Conservation (phyloP, 2,888 invertebrate species). For the Alviniconcha strummeri region DNA sequence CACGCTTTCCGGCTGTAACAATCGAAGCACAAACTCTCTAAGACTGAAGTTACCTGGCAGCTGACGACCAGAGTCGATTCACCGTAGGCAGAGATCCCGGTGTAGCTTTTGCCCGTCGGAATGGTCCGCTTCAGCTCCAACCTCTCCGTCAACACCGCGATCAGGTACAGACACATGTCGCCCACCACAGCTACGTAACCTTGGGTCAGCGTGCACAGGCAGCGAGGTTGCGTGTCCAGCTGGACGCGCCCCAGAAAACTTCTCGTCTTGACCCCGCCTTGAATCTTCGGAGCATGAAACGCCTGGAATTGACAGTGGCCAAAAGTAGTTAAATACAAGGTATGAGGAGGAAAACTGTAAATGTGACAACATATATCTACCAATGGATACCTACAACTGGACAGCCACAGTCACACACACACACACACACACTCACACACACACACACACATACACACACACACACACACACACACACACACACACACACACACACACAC, state of each 20-base stretch:
- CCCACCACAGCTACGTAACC: constrained; percentile 31
- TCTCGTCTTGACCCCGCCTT: not conserved
- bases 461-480: no score
- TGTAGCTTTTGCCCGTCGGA: constrained; percentile 33
- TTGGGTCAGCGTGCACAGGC: constrained; percentile 24
- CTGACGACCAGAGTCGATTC: constrained; percentile 29
- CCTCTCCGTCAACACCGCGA: constrained; percentile 19
- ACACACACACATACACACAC: no score
- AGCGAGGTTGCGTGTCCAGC: constrained; percentile 33
- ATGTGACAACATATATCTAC: not conserved
- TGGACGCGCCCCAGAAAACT: constrained; percentile 12
- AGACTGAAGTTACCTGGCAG: not conserved
- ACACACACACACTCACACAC: no score
- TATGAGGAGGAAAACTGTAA: no score
- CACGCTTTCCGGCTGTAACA: no score
- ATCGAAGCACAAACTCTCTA: no score
- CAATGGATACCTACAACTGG: not conserved
- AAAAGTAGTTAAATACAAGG: no score
- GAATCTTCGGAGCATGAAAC: not conserved
- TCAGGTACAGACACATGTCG: constrained; percentile 26
- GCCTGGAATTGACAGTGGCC: not conserved
- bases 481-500: no score
- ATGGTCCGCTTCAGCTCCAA: constrained; percentile 28
- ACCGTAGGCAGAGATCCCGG: constrained; percentile 31
- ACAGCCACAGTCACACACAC: no score